Conservation (phyloP, 1,140 invertebrate species). For the Caenorhabditis latens region DNA sequence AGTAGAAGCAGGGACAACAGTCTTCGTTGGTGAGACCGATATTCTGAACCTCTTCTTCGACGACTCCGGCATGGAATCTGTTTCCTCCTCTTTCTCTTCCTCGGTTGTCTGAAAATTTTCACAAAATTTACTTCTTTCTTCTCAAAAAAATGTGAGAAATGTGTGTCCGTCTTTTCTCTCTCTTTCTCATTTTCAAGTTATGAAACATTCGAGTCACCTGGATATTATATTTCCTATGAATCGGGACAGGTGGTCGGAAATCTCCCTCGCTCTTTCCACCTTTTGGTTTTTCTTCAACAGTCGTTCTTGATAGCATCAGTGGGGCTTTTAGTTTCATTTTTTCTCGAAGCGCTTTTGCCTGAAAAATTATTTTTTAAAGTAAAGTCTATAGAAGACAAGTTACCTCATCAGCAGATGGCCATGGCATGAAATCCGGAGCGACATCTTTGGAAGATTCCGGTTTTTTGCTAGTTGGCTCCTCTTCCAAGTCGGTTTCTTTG, state of each 20-base stretch:
- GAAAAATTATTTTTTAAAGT: not conserved
- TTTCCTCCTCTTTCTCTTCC: constrained; percentile 40
- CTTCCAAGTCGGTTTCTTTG: not conserved
- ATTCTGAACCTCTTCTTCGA: constrained; percentile 65
- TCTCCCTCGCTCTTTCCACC: not conserved
- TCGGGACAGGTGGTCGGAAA: constrained; percentile 55
- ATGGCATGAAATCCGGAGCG: constrained; percentile 64
- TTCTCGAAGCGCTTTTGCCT: constrained; percentile 28
- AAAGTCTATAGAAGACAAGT: not conserved
- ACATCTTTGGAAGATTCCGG: constrained; percentile 33
- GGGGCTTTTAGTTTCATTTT: constrained; percentile 24
- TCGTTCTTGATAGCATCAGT: constrained; percentile 23
- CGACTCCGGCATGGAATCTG: constrained; percentile 36
- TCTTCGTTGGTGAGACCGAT: constrained; percentile 65
- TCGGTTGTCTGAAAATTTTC: constrained; percentile 10
- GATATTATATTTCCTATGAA: constrained; percentile 58
- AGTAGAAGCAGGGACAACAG: constrained; percentile 37
- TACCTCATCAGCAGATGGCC: constrained; percentile 67
- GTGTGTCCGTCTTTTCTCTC: no score
- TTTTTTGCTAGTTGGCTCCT: not conserved
- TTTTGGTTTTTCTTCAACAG: constrained; percentile 40
- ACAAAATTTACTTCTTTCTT: no score
- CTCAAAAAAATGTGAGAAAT: no score
- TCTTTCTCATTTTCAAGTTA: no score
- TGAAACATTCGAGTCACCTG: not conserved